phyloP scores from a whole-genome alignment of 2,888 invertebrate species.

The Polylopha cassiicola region DNA sequence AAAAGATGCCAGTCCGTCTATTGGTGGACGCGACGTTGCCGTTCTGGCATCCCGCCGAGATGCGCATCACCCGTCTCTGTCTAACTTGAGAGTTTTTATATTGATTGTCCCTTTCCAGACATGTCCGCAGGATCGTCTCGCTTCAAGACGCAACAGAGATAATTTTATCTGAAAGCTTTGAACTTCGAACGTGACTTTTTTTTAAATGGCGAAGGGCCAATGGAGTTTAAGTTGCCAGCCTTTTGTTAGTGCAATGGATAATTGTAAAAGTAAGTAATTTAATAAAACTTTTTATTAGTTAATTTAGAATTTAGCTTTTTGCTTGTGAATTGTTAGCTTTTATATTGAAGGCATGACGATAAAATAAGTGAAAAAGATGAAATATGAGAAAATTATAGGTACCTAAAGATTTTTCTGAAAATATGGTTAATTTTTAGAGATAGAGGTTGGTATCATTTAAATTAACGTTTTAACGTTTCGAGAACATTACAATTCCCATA shows the following conservation, averaged over 20 bases:
- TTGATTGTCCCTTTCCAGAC: constrained; percentile 42
- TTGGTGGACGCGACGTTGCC: constrained; percentile 75
- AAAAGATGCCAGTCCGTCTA: constrained; percentile 58
- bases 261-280: constrained; percentile 1
- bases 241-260: constrained; percentile 29
- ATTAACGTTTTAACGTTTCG: too few species aligned
- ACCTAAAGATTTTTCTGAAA: too few species aligned
- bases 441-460: too few species aligned
- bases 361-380: too few species aligned
- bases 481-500: too few species aligned
- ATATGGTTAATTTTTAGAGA: too few species aligned
- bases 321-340: too few species aligned
- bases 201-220: constrained; percentile 52
- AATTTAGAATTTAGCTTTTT: too few species aligned
- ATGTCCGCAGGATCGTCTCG: constrained; percentile 72
- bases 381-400: too few species aligned
- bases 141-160: constrained; percentile 74
- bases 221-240: constrained; percentile 38
- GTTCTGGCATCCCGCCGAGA: constrained; percentile 62
- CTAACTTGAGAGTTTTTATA: constrained; percentile 25
- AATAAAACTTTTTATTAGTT: too few species aligned
- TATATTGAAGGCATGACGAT: too few species aligned
- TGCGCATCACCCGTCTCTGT: constrained; percentile 46
- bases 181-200: constrained; percentile 63
- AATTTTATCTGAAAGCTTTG: constrained; percentile 69